Base-by-base conservation (phyloP, 2,888 invertebrate genomes). In the Aricia artaxerxes region DNA sequence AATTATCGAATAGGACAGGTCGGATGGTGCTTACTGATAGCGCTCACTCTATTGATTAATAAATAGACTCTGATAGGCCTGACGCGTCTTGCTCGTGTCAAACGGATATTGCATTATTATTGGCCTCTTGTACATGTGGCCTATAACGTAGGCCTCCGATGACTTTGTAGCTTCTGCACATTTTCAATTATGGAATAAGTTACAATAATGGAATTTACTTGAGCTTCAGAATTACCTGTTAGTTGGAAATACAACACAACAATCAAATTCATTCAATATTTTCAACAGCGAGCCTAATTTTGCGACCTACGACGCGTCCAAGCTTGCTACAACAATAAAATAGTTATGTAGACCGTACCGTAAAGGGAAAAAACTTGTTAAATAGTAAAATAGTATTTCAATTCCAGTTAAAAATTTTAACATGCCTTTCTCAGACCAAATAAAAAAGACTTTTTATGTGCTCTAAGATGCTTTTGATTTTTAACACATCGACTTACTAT, bases 1-100 rank as follows among this genome's bases (percentile, higher is more conserved):
- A 92, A 92, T 92, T 91, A 92, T 86, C 85, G 86, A 84, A 82
- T 86, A 85, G 86, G 85, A 84, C 86, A 85, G 85, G 83, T 84
- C 84, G 88, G 84, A 85, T 86, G 87, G 81, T 80, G 82, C 82
- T 81, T 80, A 81, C 84, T 84, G 86, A 87, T 87, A 86, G 80
- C 81, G 80, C 82, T 73, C 82, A 80, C 80, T 81, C 83, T 83
- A 84, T 86, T 84, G 83, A 84, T 84, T 84, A 84, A 86, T 86
- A 84, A 85, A 86, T 85, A 83, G 83, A 82, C 80, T 80, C 76
- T 81, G 83, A 84, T 85, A 84, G 79, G 60, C 78, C 77, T 69
- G 75, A 38, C 75, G 49, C 80, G 64, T 76, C 78, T 79, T 78
- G 57, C 44, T 76, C 40, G 73, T 53, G 57, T 78, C 53, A 7